These are phyloP conservation scores for Oenanthe oenanthe DNA, from an alignment of 2,113 vertebrate genomes.

Conservation along the genomic window DNA sequence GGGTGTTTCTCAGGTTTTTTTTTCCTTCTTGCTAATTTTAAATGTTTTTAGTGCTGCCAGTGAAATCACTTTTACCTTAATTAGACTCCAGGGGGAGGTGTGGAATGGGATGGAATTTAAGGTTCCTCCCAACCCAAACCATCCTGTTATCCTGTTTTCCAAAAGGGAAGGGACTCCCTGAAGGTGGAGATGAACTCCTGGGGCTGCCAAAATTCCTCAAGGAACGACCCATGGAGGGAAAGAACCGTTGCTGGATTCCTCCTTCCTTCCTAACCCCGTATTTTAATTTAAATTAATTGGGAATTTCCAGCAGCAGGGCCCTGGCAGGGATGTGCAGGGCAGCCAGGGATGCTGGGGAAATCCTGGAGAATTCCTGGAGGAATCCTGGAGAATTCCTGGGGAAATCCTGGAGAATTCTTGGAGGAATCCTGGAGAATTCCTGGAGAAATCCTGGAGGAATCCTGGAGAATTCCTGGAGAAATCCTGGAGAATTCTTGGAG, in stretches of 20 bases:
- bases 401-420: too few relatives aligned
- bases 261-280: fast-evolving
- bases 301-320: not conserved
- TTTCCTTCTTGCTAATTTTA: not conserved
- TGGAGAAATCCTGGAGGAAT: not conserved
- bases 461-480: not conserved
- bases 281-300: fast-evolving
- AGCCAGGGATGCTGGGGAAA: not conserved
- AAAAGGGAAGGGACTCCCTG: not conserved
- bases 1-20: not conserved
- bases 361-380: too few relatives aligned
- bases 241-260: not conserved
- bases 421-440: too few relatives aligned
- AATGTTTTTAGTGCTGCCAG: not conserved
- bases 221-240: fast-evolving
- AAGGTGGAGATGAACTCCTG: not conserved
- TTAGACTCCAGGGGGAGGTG: not conserved
- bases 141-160: not conserved
- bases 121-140: not conserved
- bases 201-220: not conserved
- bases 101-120: not conserved
- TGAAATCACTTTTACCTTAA: not conserved
- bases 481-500: not conserved
- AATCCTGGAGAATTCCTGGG: too few relatives aligned
- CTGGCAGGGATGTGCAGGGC: not conserved